These are phyloP conservation scores for Platycercus adscitus DNA, from an alignment of 2,113 vertebrate species.

Conservation along the genomic window DNA sequence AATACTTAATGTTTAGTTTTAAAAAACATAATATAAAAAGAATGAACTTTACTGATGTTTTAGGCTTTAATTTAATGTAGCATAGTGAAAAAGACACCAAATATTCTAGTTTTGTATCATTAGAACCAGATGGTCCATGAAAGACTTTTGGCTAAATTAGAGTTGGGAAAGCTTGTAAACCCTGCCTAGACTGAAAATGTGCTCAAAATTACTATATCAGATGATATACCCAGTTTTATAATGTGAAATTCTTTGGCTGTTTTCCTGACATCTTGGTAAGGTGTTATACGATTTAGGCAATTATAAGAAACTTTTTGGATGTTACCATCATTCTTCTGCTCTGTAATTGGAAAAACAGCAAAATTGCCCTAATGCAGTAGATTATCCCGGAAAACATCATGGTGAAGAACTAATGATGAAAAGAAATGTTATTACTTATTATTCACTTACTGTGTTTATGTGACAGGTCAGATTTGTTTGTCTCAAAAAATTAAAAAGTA, in stretches of 20 bases:
- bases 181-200: conserved; percentile 49
- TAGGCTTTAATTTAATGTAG: conserved; percentile 55
- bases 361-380: conserved; percentile 7
- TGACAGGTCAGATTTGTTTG: not conserved
- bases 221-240: conserved; percentile 47
- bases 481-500: not conserved
- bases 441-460: not conserved
- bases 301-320: conserved; percentile 52
- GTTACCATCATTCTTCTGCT: conserved; percentile 30
- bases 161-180: conserved; percentile 48
- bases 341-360: not conserved
- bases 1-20: conserved; percentile 21
- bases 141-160: conserved; percentile 47
- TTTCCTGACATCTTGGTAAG: conserved; percentile 35
- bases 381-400: not conserved
- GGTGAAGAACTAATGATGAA: conserved; percentile 14
- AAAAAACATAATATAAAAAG: conserved; percentile 35
- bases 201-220: conserved; percentile 46
- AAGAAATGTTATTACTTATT: conserved; percentile 1
- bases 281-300: conserved; percentile 54
- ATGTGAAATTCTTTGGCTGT: conserved; percentile 35
- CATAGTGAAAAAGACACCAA: conserved; percentile 49
- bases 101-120: conserved; percentile 64
- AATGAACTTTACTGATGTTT: conserved; percentile 47
- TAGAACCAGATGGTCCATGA: conserved; percentile 66